Conservation (phyloP, 2,888 invertebrate species). For the Ormyrus pomaceus region DNA sequence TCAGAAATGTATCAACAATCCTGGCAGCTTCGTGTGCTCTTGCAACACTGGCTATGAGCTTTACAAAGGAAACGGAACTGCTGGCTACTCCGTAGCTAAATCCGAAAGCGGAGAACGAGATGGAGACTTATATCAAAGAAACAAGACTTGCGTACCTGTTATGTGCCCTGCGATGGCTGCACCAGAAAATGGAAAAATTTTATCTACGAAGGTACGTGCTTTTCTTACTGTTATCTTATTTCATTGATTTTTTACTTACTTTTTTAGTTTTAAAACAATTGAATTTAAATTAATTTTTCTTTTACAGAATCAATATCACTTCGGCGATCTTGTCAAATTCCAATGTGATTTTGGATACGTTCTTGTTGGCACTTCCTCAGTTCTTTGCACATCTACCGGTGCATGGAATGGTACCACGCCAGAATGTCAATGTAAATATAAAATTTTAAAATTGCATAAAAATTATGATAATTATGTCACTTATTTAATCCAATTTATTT, state of each 20-base stretch:
- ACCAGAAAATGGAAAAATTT: conserved; percentile 90
- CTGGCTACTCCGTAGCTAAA: conserved; percentile 87
- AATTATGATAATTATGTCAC: neutral
- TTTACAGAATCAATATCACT: conserved; percentile 85
- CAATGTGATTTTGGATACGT: conserved; percentile 97
- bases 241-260: neutral
- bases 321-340: conserved; percentile 92
- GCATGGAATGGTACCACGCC: conserved; percentile 96
- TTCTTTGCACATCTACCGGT: conserved; percentile 92
- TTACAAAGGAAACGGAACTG: conserved; percentile 91
- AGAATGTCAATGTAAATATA: conserved; percentile 91
- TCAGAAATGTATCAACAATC: conserved; percentile 93
- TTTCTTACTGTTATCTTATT: conserved; percentile 22
- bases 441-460: neutral
- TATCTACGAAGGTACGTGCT: conserved; percentile 83
- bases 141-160: conserved; percentile 96
- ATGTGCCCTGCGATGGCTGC: conserved; percentile 88
- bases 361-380: conserved; percentile 90
- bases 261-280: conserved; percentile 2
- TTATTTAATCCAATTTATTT: conserved; percentile 11
- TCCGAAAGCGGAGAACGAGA: conserved; percentile 92
- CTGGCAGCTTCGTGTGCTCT: conserved; percentile 91
- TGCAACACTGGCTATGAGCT: conserved; percentile 95
- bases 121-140: conserved; percentile 91
- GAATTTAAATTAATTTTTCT: conserved; percentile 36